phyloP scores from a whole-genome alignment of 2,113 vertebrate genomes.

The Rattus rattus region DNA sequence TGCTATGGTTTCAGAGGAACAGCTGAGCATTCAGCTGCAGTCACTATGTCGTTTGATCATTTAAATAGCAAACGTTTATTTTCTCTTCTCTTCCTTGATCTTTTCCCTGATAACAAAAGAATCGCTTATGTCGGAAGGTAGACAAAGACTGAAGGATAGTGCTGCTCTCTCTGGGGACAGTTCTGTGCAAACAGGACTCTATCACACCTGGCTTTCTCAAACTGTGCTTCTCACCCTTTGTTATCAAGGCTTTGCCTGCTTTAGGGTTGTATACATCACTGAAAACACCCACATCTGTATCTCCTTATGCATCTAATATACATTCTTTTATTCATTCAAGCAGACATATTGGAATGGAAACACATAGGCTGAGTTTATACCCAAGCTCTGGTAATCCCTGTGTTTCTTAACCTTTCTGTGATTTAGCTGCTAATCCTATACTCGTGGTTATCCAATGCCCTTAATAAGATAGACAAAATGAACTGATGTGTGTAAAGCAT shows the following conservation, averaged over 20 bases:
- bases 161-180: constrained; percentile 32
- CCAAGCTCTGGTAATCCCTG: background rate
- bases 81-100: constrained; percentile 53
- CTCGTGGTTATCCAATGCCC: background rate
- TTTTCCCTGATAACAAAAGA: constrained; percentile 71
- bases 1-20: constrained; percentile 21
- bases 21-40: constrained; percentile 26
- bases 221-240: background rate
- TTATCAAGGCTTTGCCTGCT: constrained; percentile 38
- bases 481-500: background rate
- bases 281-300: constrained; percentile 36
- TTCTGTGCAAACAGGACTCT: constrained; percentile 16
- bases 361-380: background rate
- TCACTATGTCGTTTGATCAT: constrained; percentile 52
- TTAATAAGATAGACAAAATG: background rate
- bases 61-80: constrained; percentile 61
- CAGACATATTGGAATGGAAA: background rate
- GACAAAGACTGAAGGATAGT: constrained; percentile 19
- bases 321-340: background rate
- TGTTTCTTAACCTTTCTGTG: background rate
- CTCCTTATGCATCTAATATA: background rate
- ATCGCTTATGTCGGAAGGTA: constrained; percentile 39
- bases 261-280: background rate
- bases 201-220: constrained; percentile 14
- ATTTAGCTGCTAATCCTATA: background rate